Percentiles rank a stretch among this genome's conserved stretches.
Conservation (phyloP, 2,113 vertebrate genomes). For the Abramis brama region DNA sequence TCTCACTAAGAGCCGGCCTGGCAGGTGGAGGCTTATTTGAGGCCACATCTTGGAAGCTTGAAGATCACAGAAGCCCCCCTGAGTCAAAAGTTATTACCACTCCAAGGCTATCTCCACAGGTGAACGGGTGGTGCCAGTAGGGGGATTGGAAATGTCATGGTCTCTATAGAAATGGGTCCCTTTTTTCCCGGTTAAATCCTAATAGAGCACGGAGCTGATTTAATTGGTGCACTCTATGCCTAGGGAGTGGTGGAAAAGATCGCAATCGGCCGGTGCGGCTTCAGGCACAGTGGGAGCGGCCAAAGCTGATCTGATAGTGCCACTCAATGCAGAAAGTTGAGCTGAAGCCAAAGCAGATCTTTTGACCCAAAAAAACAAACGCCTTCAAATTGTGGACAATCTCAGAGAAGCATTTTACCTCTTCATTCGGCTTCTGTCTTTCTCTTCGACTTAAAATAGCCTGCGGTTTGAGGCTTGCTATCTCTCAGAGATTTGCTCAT, state of each 20-base stretch:
- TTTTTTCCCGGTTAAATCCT: slow-evolving; percentile 59
- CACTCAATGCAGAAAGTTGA: slow-evolving; percentile 51
- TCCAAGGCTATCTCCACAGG: slow-evolving; percentile 60
- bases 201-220: slow-evolving; percentile 58
- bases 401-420: slow-evolving; percentile 47
- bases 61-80: slow-evolving; percentile 63
- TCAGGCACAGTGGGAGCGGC: slow-evolving; percentile 46
- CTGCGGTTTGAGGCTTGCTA: slow-evolving; percentile 44
- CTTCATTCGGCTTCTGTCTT: slow-evolving; percentile 45
- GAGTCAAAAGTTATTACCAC: slow-evolving; percentile 64
- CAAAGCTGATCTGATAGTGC: slow-evolving; percentile 61
- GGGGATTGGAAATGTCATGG: slow-evolving; percentile 59
- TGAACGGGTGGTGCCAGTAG: slow-evolving; percentile 48
- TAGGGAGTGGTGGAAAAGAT: slow-evolving; percentile 60
- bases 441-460: slow-evolving; percentile 35
- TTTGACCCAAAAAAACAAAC: slow-evolving; percentile 43
- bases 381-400: slow-evolving; percentile 54
- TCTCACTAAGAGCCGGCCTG: slow-evolving; percentile 47
- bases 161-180: slow-evolving; percentile 49
- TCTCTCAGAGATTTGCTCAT: slow-evolving; percentile 50
- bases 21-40: slow-evolving; percentile 56
- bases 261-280: slow-evolving; percentile 52
- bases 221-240: slow-evolving; percentile 64
- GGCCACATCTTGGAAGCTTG: slow-evolving; percentile 56
- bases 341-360: slow-evolving; percentile 56